Evolutionary conservation across 1,140 invertebrate species (phyloP).

Genomic region (Melipona quadrifasciata): DNA sequence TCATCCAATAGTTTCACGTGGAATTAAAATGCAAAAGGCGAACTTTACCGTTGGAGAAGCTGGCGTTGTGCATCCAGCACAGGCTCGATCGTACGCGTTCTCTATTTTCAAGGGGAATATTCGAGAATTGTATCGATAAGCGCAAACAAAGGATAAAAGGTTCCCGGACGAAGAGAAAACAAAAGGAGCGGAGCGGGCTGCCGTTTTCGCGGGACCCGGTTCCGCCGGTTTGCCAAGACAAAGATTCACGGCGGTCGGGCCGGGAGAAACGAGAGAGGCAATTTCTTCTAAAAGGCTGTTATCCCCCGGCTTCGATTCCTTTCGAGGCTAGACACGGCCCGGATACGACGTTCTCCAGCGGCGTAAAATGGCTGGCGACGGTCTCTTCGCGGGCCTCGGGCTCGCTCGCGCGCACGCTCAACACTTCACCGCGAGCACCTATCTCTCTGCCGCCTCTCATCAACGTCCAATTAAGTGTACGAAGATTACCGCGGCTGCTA

Average conservation of each 20-base stretch:
- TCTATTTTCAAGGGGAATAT: constrained; percentile 10
- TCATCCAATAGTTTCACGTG: not conserved
- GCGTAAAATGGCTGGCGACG: constrained; percentile 44
- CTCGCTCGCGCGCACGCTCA: constrained; percentile 34
- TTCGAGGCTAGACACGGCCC: not conserved
- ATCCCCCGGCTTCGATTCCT: constrained; percentile 33
- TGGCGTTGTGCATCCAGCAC: not conserved
- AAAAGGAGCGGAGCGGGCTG: not conserved
- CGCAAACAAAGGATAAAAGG: constrained; percentile 2
- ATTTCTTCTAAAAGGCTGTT: constrained; percentile 26
- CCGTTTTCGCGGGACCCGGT: not conserved
- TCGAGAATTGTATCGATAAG: constrained; percentile 13
- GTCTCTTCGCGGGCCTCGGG: not conserved
- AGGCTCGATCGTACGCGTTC: too few relatives aligned
- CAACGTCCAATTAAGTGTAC: constrained; percentile 58
- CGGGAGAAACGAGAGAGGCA: not conserved
- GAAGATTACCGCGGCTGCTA: constrained; percentile 38
- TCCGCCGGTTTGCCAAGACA: not conserved
- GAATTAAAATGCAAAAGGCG: not conserved
- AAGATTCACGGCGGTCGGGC: not conserved
- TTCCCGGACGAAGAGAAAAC: not conserved
- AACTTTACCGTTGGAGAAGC: not conserved
- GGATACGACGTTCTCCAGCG: constrained; percentile 23
- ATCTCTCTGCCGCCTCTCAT: constrained; percentile 42
- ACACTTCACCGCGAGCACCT: constrained; percentile 52